These are phyloP conservation scores for Drosophila melanosoma DNA, from an alignment of 2,888 invertebrate species.

Conservation along the genomic window DNA sequence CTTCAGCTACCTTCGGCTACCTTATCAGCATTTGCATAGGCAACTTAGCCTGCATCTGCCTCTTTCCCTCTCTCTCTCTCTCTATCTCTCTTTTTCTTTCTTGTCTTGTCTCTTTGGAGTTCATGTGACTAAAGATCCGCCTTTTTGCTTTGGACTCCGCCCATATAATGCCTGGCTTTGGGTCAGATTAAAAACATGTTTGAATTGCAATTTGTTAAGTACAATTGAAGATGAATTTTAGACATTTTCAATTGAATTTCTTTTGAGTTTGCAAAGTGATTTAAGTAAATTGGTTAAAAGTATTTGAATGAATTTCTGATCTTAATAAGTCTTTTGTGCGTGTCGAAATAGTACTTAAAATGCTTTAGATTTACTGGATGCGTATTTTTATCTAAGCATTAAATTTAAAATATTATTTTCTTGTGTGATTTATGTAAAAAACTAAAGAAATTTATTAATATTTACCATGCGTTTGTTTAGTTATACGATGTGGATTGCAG, in stretches of 20 bases:
- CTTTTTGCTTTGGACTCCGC: slow-evolving; percentile 18
- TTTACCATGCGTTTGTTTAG: background rate
- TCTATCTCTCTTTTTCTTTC: background rate
- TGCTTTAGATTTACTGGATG: background rate
- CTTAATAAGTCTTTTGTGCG: background rate
- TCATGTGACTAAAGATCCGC: slow-evolving; percentile 32
- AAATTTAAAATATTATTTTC: too few relatives aligned
- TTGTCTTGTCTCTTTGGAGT: background rate
- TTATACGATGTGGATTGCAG: background rate
- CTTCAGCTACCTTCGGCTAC: slow-evolving; percentile 14
- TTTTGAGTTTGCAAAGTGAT: background rate
- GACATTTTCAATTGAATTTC: background rate
- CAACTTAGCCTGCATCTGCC: slow-evolving; percentile 1
- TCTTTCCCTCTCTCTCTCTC: background rate
- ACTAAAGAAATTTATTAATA: background rate
- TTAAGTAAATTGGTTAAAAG: background rate
- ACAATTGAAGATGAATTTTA: background rate
- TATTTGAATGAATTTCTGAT: background rate
- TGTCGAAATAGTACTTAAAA: background rate
- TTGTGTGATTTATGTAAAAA: background rate
- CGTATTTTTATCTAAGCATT: background rate
- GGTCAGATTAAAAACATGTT: slow-evolving; percentile 26
- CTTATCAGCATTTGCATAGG: slow-evolving; percentile 65
- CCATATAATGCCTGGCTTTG: slow-evolving; percentile 12
- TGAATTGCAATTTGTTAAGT: slow-evolving; percentile 16